Evolutionary conservation across 2,888 invertebrate genomes (phyloP), one percentile per base, ranked within the genome.

Genomic region (Drosophila longiperda): DNA sequence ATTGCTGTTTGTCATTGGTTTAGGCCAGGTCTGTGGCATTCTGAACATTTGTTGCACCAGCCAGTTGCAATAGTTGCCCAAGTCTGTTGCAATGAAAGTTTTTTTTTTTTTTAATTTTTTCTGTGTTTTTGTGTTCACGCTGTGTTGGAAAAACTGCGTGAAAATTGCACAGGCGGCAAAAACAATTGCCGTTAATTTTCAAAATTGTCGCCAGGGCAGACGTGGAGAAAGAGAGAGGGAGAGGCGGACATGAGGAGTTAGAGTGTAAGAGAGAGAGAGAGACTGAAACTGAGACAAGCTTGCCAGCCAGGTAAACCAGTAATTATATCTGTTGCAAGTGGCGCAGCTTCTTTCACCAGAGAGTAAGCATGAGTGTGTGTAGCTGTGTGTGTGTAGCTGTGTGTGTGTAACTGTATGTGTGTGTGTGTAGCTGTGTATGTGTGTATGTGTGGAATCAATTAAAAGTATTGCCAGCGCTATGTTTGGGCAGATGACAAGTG

Each of bases 401-500:
- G 64, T 59, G 67, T 76, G 23, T 55, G 63, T 68, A 53, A 3
- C 0, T 5, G 5, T 65, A 48, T 52, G 40, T 40, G 20, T 49
- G 36, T 38, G 42, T 53, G 11, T 50, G 66, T 65, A 33, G 64
- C 29, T 65, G 50, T 72, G 66, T 73, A 70, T 65, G 64, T 59
- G 63, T 77, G 55, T 76, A 70, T 73, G 70, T 80, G 70, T 90
- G 83, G 87, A 90, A 90, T 87, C 87, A 87, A 87, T 87, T 87
- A 87, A 90, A 87, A 90, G 89, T 88, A 87, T 88, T 83, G 84
- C 79, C 69, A 71, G 73, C 74, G 65, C 90, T 86, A 76, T 79
- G 83, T 88, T 88, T 90, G 87, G 87, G 82, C 90, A 87, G 76
- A 90, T 90, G 90, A 87, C 87, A 90, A 87, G 78, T 80, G 79